Evolutionary conservation across 2,888 invertebrate species (phyloP), one percentile per base, ranked within the genome.

Genomic region (Pyrocoelia pectoralis): DNA sequence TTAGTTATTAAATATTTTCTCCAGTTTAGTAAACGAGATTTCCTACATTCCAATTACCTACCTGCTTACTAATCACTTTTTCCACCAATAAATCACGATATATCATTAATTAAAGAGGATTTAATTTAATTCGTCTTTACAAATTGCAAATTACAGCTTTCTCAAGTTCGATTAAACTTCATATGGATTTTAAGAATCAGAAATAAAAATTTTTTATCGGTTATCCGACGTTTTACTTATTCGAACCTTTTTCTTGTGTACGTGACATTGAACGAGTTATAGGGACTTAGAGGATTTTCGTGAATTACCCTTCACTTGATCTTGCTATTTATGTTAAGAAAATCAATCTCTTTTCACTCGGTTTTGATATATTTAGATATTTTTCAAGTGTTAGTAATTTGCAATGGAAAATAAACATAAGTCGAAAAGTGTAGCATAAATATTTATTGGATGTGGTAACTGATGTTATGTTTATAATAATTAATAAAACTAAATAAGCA

Each of bases 291-390:
- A 6, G 33, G 33, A 24, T 24, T 24, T 24, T 3, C 24, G 8
- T n/a, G 24, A 33, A 33, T 33, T 33, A 33, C 33, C 33, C 33
- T n/a, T 33, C 33, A n/a, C 33, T 33, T 33, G 33, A 33, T 33
- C n/a, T 3, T n/a, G 33, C 33, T 33, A 8, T 33, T 33, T 33
- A 8, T 33, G 33, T 33, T 33, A 33, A 33, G 33, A 33, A 33
- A 33, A 33, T 33, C 33, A 33, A 33, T 33, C 33, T 24, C n/a
- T 33, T 33, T 33, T 33, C 33, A 33, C n/a, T 33, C 33, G n/a
- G 33, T 33, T 33, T 6, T 33, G 33, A 4, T n/a, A 4, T 33
- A 8, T 33, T 33, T 33, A n/a, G 33, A 6, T 24, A 24, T 24
- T 24, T 24, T 5, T 24, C 24, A 33, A 33, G 33, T n/a, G 33